Base-by-base conservation (phyloP, 2,888 invertebrate genomes). In the Morinoia aosen region DNA sequence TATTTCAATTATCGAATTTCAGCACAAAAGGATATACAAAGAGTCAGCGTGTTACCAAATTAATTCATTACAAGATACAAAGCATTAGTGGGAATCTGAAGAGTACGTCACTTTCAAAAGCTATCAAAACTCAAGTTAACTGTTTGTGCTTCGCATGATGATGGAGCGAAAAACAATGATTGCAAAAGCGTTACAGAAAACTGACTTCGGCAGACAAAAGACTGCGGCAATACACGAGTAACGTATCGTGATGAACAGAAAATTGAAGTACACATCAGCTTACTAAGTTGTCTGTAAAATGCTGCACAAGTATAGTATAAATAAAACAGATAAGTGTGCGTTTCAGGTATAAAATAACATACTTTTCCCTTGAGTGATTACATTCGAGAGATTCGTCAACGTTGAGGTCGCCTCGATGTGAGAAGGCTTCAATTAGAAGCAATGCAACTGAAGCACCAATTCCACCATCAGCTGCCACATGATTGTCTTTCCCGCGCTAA, bases 401-500 rank as follows among this genome's bases (percentile, higher is more conserved):
- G 90, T 10, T 33, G 90, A 48, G 48, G 90, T 48, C 11, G 90
- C 25, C 12, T 48, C 40, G 16, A 25, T 40, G 16, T 25, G 39
- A 14, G 16, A 48, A 90, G 40, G 25, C 48, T 40, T 90, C 90
- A 90, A 90, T 90, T 90, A 48, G 90, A 8, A 25, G 90, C 48
- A 90, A 40, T 40, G 40, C 48, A 90, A 88, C 40, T 90, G 48
- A 25, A 90, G 90, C 90, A 90, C 40, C 40, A 90, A 76, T 76
- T 76, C 90, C 90, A 90, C 40, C 90, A 90, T 16, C 90, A 90
- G 90, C 90, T 39, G 40, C 90, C 90, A 48, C 90, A 40, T 40
- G 40, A 90, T 90, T 40, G 90, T 90, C 90, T 90, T 90, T 90
- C 90, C 90, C 90, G 90, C 90, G 40, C 48, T 90, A 90, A 90